These are phyloP conservation scores for Taenaris catops DNA, from an alignment of 2,888 invertebrate species.

Conservation along the genomic window DNA sequence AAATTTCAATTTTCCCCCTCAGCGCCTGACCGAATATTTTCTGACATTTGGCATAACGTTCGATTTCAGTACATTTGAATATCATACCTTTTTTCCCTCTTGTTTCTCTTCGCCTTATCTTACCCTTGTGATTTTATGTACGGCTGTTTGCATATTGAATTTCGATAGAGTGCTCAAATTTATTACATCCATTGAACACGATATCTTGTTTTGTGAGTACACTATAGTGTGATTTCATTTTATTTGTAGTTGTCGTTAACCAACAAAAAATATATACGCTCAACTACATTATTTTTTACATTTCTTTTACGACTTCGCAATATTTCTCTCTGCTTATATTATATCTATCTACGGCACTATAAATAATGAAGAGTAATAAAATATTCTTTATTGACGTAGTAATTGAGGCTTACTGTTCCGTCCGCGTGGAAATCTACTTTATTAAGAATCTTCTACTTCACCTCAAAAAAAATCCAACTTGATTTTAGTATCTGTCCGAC, in stretches of 20 bases:
- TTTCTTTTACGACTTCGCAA: slow-evolving; percentile 1
- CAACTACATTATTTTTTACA: slow-evolving; percentile 7
- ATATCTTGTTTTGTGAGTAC: slow-evolving; percentile 45
- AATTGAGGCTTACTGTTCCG: too few relatives aligned
- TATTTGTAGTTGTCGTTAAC: slow-evolving; percentile 12
- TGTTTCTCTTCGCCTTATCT: slow-evolving; percentile 49
- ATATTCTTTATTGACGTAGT: too few relatives aligned
- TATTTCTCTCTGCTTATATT: too few relatives aligned
- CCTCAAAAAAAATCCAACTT: too few relatives aligned
- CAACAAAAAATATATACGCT: neutral
- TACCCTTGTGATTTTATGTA: slow-evolving; percentile 63
- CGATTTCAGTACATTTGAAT: slow-evolving; percentile 60
- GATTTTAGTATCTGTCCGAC: too few relatives aligned
- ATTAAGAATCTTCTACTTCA: too few relatives aligned
- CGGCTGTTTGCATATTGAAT: slow-evolving; percentile 69
- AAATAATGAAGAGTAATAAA: too few relatives aligned
- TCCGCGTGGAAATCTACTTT: too few relatives aligned
- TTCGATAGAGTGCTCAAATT: slow-evolving; percentile 64
- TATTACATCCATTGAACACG: slow-evolving; percentile 48
- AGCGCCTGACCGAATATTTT: slow-evolving; percentile 34
- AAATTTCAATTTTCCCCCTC: slow-evolving; percentile 28
- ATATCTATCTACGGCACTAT: too few relatives aligned
- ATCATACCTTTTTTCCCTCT: slow-evolving; percentile 64
- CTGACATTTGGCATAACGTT: slow-evolving; percentile 40
- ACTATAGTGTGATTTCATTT: slow-evolving; percentile 34